Evolutionary conservation across 2,888 invertebrate species (phyloP), one percentile per base, ranked within the genome.

Genomic region (Oscheius sp.): DNA sequence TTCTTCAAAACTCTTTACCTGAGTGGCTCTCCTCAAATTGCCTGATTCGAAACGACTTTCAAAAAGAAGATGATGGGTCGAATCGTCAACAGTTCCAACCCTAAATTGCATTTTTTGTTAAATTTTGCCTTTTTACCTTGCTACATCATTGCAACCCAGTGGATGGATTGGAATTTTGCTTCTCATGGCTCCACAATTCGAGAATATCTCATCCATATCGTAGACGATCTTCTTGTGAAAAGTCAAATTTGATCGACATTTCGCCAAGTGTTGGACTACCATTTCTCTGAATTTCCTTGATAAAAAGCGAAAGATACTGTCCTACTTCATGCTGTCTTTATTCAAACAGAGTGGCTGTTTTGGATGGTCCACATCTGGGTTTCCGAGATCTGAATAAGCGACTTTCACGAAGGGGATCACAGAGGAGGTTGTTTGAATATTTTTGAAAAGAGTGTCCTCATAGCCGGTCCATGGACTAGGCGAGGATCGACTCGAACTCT

Each of bases 1-100:
- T 5, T 34, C 42, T 23, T 33, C n/a, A 58, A 8, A n/a, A 6
- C 27, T 33, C 74, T 76, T 75, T 86, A 92, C 93, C 91, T 92
- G 92, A 86, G 92, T 91, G 23, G 90, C 93, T 90, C 92, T 92
- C 69, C 93, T 89, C 31, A 94, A 89, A 88, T 94, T 94, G 25
- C 93, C 94, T 79, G 92, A 91, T 87, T 94, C 94, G 88, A 94
- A 94, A 84, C 93, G 90, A 4, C 93, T 92, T 86, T 93, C 93
- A 87, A 94, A 94, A 64, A 89, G 88, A 48, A 93, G 80, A 74
- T 88, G 80, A 88, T 87, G 74, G 88, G 77, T 72, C 5, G 70
- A 48, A 0, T 72, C 37, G 53, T 80, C 79, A 25, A 75, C 33
- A 10, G 71, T 71, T n/a, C 76, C 79, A 20, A 68, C 34, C 27